Evolutionary conservation across 2,888 invertebrate genomes (phyloP).

Genomic region (Dryococelus australis): DNA sequence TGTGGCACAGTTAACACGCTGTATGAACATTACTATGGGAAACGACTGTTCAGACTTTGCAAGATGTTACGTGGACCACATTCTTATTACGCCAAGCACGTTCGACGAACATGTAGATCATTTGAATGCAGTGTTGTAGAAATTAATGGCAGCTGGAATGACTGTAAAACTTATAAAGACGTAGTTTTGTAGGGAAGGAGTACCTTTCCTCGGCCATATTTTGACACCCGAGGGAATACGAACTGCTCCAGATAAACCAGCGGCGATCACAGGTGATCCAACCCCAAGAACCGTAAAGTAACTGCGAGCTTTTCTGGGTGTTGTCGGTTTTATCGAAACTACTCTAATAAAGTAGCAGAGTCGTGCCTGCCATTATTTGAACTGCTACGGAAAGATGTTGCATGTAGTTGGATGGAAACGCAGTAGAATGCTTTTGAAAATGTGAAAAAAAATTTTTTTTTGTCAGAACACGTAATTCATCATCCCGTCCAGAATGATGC

Average conservation of each 20-base stretch:
- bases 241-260: neutral
- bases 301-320: neutral
- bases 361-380: neutral
- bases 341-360: neutral
- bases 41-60: too few relatives aligned
- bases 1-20: too few relatives aligned
- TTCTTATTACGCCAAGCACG: too few relatives aligned
- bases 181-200: neutral
- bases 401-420: neutral
- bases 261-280: neutral
- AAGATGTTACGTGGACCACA: too few relatives aligned
- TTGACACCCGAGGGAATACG: neutral
- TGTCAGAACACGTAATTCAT: neutral
- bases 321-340: neutral
- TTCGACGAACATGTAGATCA: too few relatives aligned
- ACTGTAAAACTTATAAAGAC: neutral
- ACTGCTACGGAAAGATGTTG: neutral
- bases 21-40: too few relatives aligned
- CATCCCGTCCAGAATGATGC: neutral
- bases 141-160: neutral
- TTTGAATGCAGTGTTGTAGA: neutral
- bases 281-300: neutral
- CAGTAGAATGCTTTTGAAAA: neutral
- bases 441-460: neutral
- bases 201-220: neutral